These are phyloP conservation scores for Mylabris phalerata DNA, from an alignment of 1,140 invertebrate genomes.

Conservation along the genomic window DNA sequence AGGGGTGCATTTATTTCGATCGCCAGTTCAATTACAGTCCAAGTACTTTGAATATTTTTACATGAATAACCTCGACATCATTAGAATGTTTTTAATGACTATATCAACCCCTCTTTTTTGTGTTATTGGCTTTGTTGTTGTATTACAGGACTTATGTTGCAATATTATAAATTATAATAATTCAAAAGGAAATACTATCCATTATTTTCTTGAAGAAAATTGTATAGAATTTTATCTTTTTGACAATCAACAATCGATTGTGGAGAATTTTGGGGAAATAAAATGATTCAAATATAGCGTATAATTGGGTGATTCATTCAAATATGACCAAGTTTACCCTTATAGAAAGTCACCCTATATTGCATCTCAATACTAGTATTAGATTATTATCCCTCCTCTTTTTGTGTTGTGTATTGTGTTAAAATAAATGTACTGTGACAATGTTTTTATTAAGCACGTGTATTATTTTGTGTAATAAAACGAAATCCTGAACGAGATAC, in stretches of 20 bases:
- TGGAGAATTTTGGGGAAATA: slow-evolving; percentile 14
- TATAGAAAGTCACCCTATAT: slow-evolving; percentile 10
- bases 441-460: slow-evolving; percentile 21
- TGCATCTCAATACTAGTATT: slow-evolving; percentile 10
- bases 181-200: neutral
- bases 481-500: too few species aligned
- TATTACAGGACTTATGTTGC: neutral
- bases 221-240: neutral
- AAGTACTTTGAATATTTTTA: slow-evolving; percentile 18
- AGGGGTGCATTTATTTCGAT: slow-evolving; percentile 11
- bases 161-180: neutral
- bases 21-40: slow-evolving; percentile 20
- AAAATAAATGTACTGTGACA: slow-evolving; percentile 18
- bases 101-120: neutral
- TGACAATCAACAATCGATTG: neutral
- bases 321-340: slow-evolving; percentile 3
- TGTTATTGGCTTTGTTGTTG: neutral
- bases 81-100: slow-evolving; percentile 5
- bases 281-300: slow-evolving; percentile 22
- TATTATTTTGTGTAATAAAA: slow-evolving; percentile 3
- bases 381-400: slow-evolving; percentile 16
- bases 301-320: slow-evolving; percentile 26
- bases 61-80: slow-evolving; percentile 19
- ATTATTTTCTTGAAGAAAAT: too few species aligned
- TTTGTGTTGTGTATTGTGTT: neutral